Base-by-base conservation (phyloP, 1,140 invertebrate species). In the Maconellicoccus hirsutus region DNA sequence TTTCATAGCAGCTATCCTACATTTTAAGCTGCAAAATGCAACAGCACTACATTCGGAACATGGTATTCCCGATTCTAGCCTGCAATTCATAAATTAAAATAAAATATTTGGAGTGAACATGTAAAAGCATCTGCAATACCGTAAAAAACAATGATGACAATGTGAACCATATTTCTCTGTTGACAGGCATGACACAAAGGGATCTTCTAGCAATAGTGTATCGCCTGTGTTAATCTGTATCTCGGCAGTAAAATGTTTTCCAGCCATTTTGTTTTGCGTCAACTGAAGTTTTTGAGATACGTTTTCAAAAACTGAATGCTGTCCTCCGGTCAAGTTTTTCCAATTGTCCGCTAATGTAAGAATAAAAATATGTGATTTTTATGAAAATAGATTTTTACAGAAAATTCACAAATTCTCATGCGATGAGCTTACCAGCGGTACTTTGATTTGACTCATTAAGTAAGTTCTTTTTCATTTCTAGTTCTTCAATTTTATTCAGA, bases 81-180 rank as follows among this genome's bases (percentile, higher is more conserved):
- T 70, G 19, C 6, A 59, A 70, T 14, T n/a, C n/a, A n/a, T n/a
- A n/a, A n/a, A n/a, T n/a, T 19, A 61, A 61, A 38, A 7, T 38
- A 14, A 38, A 14, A 38, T 38, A n/a, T n/a, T n/a, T n/a, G n/a
- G n/a, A n/a, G n/a, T n/a, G n/a, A n/a, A n/a, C n/a, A n/a, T n/a
- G n/a, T 38, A 38, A 14, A 6, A 38, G 14, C 6, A 38, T 14
- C 33, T 7, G 33, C 14, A 6, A 7, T 38, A 88, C 87, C 88
- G 84, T 73, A 82, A 79, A 75, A 92, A 90, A 78, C 93, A 96
- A 76, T 93, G 85, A 72, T 90, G 86, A 77, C 93, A 96, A 78
- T 94, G 88, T 7, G 85, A 86, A 1, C 86, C 85, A 78, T 86
- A 89, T 77, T 83, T 86, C 29, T 87, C 85, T 0, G 87, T 84